Conservation (phyloP, 2,888 invertebrate genomes). For the Philhelius pedissequus region DNA sequence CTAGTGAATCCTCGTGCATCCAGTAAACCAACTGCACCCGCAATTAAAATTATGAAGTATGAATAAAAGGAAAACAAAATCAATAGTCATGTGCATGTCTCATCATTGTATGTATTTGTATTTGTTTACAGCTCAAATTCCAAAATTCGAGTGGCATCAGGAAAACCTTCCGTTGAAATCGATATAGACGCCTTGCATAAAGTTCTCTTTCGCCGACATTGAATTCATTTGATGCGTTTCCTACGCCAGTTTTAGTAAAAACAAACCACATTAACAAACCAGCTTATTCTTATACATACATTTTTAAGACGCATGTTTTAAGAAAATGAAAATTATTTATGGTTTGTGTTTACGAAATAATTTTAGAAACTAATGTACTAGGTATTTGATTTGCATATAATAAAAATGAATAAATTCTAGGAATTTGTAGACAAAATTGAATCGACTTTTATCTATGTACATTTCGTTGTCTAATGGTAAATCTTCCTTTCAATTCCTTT, state of each 20-base stretch:
- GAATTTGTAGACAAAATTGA: background rate
- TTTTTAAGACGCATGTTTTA: background rate
- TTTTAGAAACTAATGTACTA: constrained; percentile 3
- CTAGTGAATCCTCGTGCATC: constrained; percentile 88
- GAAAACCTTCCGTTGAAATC: constrained; percentile 76
- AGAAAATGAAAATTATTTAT: background rate
- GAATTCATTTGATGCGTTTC: constrained; percentile 42
- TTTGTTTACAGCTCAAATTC: constrained; percentile 50
- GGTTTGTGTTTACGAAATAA: background rate
- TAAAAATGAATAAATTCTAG: constrained; percentile 1
- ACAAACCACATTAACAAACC: background rate
- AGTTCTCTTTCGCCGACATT: constrained; percentile 77
- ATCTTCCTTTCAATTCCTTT: no score
- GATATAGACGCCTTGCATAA: constrained; percentile 79
- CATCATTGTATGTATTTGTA: background rate
- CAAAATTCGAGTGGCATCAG: constrained; percentile 70
- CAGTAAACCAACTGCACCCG: constrained; percentile 81
- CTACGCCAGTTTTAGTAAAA: background rate
- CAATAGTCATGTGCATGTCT: background rate
- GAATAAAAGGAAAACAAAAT: constrained; percentile 17
- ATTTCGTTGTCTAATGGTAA: no score
- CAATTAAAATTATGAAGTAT: constrained; percentile 74
- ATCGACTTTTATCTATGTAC: background rate
- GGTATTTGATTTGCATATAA: background rate
- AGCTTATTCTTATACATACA: background rate